Evolutionary conservation across 64 coral and sea anemone genomes (phyloP).

Genomic region (Montipora foliosa): DNA sequence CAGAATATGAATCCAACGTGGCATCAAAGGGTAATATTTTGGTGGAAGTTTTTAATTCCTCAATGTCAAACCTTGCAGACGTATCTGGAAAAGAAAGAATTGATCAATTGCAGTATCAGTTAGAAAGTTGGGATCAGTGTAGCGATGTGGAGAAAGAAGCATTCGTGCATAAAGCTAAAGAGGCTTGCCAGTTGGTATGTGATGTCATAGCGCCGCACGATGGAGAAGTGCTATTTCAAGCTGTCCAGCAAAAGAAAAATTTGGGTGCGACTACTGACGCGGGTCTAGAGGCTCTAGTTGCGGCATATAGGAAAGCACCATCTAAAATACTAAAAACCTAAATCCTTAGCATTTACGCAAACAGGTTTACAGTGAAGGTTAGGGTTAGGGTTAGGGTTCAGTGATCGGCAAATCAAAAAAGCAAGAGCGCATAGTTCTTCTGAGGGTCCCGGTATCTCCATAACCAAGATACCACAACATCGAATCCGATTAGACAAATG

Average conservation of each 20-base stretch:
- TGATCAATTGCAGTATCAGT: constrained; percentile 14
- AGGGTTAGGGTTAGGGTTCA: neutral
- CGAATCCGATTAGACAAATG: constrained; percentile 49
- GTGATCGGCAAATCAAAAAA: constrained; percentile 62
- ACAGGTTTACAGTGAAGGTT: constrained; percentile 1
- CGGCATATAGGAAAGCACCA: constrained; percentile 63
- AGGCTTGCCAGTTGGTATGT: constrained; percentile 52
- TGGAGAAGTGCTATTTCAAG: constrained; percentile 34
- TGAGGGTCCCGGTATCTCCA: neutral
- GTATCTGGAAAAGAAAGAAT: constrained; percentile 8
- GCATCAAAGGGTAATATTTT: neutral
- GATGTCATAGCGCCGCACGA: constrained; percentile 56
- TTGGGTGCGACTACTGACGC: neutral
- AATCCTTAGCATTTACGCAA: constrained; percentile 58
- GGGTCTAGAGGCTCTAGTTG: constrained; percentile 52
- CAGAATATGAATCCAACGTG: neutral
- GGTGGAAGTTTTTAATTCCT: constrained; percentile 21
- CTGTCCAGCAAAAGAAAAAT: constrained; percentile 1
- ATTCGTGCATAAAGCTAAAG: constrained; percentile 21
- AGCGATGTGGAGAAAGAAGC: constrained; percentile 43
- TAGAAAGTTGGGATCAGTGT: constrained; percentile 21
- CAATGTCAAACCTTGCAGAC: constrained; percentile 49
- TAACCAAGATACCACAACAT: constrained; percentile 28
- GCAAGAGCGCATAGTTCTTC: constrained; percentile 27
- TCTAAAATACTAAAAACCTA: constrained; percentile 53